Percentiles rank a stretch among this genome's conserved stretches.
These are phyloP conservation scores for Aleadryas rufinucha DNA, from an alignment of 2,113 vertebrate genomes.

Conservation along the genomic window DNA sequence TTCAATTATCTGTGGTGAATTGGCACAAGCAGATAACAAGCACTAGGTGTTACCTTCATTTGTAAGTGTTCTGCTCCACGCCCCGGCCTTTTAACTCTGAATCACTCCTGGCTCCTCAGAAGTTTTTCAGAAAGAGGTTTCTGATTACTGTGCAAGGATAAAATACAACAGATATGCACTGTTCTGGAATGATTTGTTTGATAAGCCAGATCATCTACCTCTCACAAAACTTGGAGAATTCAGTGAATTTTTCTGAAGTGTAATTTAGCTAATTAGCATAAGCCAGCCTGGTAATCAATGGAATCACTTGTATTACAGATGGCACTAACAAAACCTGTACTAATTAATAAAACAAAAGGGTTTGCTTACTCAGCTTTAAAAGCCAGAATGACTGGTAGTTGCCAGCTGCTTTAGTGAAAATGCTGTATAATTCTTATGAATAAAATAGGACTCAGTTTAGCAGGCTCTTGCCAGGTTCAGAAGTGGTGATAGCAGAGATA, in stretches of 20 bases:
- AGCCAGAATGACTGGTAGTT: background rate
- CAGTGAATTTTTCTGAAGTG: background rate
- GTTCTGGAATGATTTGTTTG: background rate
- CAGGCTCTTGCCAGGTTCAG: background rate
- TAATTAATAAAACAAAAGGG: conserved; percentile 7
- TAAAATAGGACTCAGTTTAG: conserved; percentile 10
- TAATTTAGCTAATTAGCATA: background rate
- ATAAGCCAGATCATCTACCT: background rate
- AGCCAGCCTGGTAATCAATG: background rate
- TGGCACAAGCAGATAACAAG: background rate
- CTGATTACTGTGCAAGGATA: background rate
- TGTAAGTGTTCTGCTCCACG: background rate
- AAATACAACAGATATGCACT: background rate
- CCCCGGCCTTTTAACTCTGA: background rate
- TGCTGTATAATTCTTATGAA: background rate
- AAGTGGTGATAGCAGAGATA: background rate
- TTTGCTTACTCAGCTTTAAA: conserved; percentile 16
- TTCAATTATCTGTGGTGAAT: background rate
- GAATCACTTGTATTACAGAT: background rate
- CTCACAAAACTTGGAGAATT: background rate
- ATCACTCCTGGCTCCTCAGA: background rate
- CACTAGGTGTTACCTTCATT: background rate
- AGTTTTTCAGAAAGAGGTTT: background rate
- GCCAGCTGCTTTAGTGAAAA: background rate
- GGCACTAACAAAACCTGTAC: background rate